Evolutionary conservation across 2,888 invertebrate genomes (phyloP).

Genomic region (Cepaea hortensis): DNA sequence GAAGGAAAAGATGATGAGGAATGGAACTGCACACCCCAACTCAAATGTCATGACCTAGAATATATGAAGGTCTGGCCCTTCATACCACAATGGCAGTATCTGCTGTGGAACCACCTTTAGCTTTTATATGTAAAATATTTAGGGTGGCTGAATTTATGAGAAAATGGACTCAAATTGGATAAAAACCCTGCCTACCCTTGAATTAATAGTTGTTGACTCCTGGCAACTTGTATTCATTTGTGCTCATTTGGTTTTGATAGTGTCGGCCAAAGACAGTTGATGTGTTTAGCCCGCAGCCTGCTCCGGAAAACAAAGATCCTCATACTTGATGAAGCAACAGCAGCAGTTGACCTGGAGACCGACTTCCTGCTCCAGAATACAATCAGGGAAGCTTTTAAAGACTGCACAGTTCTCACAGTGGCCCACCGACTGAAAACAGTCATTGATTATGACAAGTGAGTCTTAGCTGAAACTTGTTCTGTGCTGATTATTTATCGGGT

Average conservation of each 20-base stretch:
- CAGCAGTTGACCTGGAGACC: conserved; percentile 52
- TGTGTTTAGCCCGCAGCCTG: conserved; percentile 48
- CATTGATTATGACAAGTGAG: conserved; percentile 52
- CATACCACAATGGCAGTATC: too few species aligned
- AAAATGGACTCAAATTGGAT: too few species aligned
- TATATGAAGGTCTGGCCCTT: too few species aligned
- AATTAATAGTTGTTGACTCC: too few species aligned
- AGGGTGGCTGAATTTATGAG: too few species aligned
- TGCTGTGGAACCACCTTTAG: too few species aligned
- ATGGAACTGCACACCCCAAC: too few species aligned
- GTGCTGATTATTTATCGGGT: neutral
- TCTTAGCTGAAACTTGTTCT: neutral
- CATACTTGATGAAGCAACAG: conserved; percentile 50
- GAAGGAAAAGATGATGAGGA: too few species aligned
- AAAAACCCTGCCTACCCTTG: too few species aligned
- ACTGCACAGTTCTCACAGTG: conserved; percentile 52
- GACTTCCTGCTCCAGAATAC: conserved; percentile 50
- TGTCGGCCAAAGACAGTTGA: conserved; percentile 49
- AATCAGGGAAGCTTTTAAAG: conserved; percentile 49
- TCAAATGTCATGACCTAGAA: too few species aligned
- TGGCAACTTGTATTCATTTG: too few species aligned
- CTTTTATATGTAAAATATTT: too few species aligned
- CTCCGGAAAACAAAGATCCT: conserved; percentile 47
- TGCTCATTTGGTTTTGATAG: conserved; percentile 5
- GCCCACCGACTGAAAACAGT: conserved; percentile 52